phyloP scores from a whole-genome alignment of 1,140 invertebrate species.

The Ooceraea biroi region DNA sequence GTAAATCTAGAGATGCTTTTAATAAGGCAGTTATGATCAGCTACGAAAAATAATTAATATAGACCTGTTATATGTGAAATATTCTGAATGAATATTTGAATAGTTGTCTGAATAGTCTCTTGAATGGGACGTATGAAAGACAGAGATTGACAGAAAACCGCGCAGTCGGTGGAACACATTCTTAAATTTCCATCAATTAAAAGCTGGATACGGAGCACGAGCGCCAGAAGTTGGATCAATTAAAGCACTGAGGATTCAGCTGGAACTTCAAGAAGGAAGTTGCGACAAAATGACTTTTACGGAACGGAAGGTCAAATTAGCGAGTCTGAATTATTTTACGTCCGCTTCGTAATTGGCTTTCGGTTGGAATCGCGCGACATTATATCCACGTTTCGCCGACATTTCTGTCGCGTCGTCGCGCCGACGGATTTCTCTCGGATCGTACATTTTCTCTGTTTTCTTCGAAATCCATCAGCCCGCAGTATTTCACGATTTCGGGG shows the following conservation, averaged over 20 bases:
- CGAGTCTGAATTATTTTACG: conserved; percentile 53
- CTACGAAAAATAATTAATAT: conserved; percentile 17
- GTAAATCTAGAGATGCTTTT: background rate
- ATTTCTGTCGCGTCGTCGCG: conserved; percentile 34
- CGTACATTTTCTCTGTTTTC: conserved; percentile 54
- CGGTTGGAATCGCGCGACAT: conserved; percentile 42
- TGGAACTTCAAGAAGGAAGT: conserved; percentile 22
- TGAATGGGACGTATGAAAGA: background rate
- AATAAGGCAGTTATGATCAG: background rate
- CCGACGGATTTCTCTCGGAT: conserved; percentile 28
- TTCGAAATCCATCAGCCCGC: conserved; percentile 55
- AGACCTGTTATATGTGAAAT: background rate
- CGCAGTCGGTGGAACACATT: background rate
- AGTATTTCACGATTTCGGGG: conserved; percentile 54
- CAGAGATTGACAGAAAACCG: background rate
- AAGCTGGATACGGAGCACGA: background rate
- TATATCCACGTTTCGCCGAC: conserved; percentile 35
- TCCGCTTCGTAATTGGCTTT: conserved; percentile 43
- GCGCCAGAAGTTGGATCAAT: conserved; percentile 30
- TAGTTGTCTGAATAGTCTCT: background rate
- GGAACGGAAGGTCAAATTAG: conserved; percentile 30
- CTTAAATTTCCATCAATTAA: conserved; percentile 31
- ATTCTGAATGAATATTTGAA: background rate
- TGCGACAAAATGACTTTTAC: conserved; percentile 33
- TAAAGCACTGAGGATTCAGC: conserved; percentile 25